Evolutionary conservation across 1,140 invertebrate genomes (phyloP).

Genomic region (Temnothorax nylanderi): DNA sequence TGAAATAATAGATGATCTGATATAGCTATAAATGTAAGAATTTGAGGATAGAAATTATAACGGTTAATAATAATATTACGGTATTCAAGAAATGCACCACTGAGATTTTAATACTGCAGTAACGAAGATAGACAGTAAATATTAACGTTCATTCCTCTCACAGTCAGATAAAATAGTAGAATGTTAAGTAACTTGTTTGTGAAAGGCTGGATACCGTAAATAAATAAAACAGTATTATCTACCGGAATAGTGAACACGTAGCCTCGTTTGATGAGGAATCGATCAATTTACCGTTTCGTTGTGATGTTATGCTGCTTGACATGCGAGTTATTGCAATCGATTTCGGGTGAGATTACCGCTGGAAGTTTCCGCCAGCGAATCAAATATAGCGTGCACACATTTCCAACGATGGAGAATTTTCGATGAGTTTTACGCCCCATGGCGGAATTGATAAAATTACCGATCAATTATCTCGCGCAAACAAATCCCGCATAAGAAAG

Average conservation of each 20-base stretch:
- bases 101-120: not conserved
- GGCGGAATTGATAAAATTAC: conserved; percentile 34
- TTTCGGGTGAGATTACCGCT: conserved; percentile 25
- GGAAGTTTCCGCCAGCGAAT: conserved; percentile 18
- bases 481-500: conserved; percentile 63
- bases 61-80: not conserved
- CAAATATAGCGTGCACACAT: conserved; percentile 43
- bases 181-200: not conserved
- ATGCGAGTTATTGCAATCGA: conserved; percentile 36
- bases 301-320: conserved; percentile 23
- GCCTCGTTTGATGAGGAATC: conserved; percentile 27
- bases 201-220: not conserved
- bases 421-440: not conserved
- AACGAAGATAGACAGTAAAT: not conserved
- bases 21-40: not conserved
- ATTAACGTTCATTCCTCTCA: not conserved
- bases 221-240: conserved; percentile 38
- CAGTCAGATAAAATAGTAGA: not conserved
- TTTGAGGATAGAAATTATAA: not conserved
- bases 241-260: not conserved
- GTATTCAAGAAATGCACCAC: not conserved
- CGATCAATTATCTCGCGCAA: conserved; percentile 53
- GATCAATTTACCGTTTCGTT: conserved; percentile 35
- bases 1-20: not conserved
- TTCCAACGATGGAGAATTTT: conserved; percentile 49